These are phyloP conservation scores for Gambusia affinis DNA, from an alignment of 2,113 vertebrate genomes.

Conservation along the genomic window DNA sequence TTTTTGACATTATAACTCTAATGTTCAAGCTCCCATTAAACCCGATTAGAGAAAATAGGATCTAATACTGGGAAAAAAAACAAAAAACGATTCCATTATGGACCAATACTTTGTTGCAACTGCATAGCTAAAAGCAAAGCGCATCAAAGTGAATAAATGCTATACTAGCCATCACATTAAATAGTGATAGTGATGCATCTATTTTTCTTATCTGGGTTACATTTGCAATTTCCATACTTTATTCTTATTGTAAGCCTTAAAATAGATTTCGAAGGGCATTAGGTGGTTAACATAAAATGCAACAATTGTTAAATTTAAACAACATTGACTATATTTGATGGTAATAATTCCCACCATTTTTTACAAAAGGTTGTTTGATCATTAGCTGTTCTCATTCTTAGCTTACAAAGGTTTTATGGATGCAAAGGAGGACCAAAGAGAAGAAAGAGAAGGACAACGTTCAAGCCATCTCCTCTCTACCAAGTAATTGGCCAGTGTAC, in stretches of 20 bases:
- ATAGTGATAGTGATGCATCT: slow-evolving; percentile 9
- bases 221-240: neutral
- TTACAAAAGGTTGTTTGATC: too few species aligned
- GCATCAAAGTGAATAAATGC: slow-evolving; percentile 39
- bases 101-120: slow-evolving; percentile 10
- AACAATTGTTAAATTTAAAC: too few species aligned
- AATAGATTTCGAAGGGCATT: too few species aligned
- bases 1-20: slow-evolving; percentile 19
- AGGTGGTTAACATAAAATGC: too few species aligned
- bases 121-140: slow-evolving; percentile 34
- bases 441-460: too few species aligned
- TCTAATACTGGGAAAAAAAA: slow-evolving; percentile 8
- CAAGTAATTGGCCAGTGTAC: neutral
- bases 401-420: too few species aligned
- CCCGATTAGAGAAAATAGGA: slow-evolving; percentile 28
- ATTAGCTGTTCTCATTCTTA: too few species aligned
- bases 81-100: slow-evolving; percentile 12
- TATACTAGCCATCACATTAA: slow-evolving; percentile 18
- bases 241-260: neutral
- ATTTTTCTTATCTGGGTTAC: neutral
- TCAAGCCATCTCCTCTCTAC: too few species aligned
- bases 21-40: slow-evolving; percentile 24
- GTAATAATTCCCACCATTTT: too few species aligned
- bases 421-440: too few species aligned
- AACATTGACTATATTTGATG: too few species aligned